Base-by-base conservation (phyloP, 2,797 vertebrate genomes). In the Hafferia zeledoni region DNA sequence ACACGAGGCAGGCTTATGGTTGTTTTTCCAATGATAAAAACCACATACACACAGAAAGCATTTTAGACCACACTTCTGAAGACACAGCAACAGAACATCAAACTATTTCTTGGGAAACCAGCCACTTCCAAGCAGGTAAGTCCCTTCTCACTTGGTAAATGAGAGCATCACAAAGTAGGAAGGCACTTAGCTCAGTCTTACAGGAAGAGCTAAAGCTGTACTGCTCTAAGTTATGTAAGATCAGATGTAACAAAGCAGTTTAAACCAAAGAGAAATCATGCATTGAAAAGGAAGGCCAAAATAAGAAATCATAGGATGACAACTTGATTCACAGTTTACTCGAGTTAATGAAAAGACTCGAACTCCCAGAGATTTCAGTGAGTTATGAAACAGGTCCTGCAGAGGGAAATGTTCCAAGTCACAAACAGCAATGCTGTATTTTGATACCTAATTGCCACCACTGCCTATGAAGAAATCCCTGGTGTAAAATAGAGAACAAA, bases 401-500 rank as follows among this genome's bases (percentile, higher is more conserved):
- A 78, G 79, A 81, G 84, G 84, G 69, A 93, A 95, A 49, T 0
- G 18, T 78, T 92, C 94, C 91, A 91, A 93, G 69, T 47, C 79
- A 76, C 83, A 68, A 92, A 80, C 60, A 80, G 78, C 64, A 83
- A 57, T 2, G 8, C 47, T 4, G 1, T 81, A 81, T 88, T 94
- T 86, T 86, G 89, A 83, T 91, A 94, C 50, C 61, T 55, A 93
- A 94, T 84, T 94, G 85, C 91, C 90, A 94, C 74, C 80, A 47
- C 31, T 82, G 91, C 70, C 77, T 88, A 61, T 9, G 76, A 94
- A 94, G 80, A 82, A 93, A 88, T 95, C 90, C 70, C 93, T 86
- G 27, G 88, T 75, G 91, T 69, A 88, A 95, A 91, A 94, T 17
- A 94, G 85, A 88, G 83, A 95, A 90, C 77, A 93, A 94, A 88